These are phyloP conservation scores for Cyprinodon brontotheroides DNA, from an alignment of 2,113 vertebrate genomes.

Conservation along the genomic window DNA sequence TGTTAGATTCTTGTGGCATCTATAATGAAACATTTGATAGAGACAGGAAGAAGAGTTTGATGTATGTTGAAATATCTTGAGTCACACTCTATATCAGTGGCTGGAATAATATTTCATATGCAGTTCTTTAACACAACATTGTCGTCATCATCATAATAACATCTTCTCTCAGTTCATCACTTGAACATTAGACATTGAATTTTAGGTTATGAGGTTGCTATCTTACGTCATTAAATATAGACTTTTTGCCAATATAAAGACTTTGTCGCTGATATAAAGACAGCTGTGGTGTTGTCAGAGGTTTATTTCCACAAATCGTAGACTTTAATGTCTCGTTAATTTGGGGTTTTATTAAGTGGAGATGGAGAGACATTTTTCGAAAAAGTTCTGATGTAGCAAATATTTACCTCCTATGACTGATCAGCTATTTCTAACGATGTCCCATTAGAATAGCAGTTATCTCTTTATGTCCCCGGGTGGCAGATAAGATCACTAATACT, in stretches of 20 bases:
- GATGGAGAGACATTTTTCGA: too few species aligned
- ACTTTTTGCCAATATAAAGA: background rate
- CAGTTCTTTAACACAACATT: background rate
- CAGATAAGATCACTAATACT: too few species aligned
- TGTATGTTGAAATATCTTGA: conserved; percentile 2
- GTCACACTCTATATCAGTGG: background rate
- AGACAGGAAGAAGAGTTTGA: conserved; percentile 8
- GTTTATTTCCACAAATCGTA: background rate
- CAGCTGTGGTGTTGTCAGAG: background rate
- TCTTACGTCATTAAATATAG: background rate
- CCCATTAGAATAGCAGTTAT: too few species aligned
- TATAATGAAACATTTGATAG: conserved; percentile 8
- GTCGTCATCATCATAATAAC: background rate
- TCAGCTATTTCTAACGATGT: too few species aligned
- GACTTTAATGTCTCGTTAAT: too few species aligned
- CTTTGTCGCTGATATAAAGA: background rate
- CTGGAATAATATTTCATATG: conserved; percentile 2
- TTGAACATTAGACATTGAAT: background rate
- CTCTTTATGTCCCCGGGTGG: too few species aligned
- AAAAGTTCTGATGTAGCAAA: too few species aligned
- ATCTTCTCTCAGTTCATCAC: background rate
- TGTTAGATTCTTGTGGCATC: background rate
- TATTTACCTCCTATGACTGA: too few species aligned
- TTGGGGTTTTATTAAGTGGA: too few species aligned
- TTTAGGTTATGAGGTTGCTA: too few species aligned